A percentile compares a stretch with the other conserved stretches of the same genome.
Evolutionary conservation across 2,113 vertebrate genomes (phyloP).

Genomic region (Nothoprocta perdicaria): DNA sequence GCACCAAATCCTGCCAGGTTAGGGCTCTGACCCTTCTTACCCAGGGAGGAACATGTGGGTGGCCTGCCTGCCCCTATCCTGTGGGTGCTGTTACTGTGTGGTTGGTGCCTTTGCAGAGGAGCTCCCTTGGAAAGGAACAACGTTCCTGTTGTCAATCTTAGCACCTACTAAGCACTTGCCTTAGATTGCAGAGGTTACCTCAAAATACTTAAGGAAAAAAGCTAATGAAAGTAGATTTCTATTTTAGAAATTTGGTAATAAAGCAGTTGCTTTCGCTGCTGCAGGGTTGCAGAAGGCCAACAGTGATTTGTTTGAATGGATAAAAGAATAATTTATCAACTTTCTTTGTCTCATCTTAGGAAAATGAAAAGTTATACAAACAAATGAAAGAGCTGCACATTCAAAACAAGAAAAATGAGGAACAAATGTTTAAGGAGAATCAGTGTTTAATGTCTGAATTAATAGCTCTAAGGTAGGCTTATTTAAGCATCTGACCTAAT

Average conservation of each 20-base stretch:
- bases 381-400: slow-evolving; percentile 89
- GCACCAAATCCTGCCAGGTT: background rate
- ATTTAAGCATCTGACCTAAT: slow-evolving; percentile 11
- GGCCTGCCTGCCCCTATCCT: background rate
- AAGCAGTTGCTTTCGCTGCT: background rate
- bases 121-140: background rate
- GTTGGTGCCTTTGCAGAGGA: background rate
- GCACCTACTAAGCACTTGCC: background rate
- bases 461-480: slow-evolving; percentile 80
- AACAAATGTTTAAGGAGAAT: slow-evolving; percentile 93
- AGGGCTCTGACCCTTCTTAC: background rate
- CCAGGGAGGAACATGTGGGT: background rate
- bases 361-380: slow-evolving; percentile 90
- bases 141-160: background rate
- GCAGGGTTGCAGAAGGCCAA: background rate
- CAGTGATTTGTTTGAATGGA: background rate
- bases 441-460: slow-evolving; percentile 86
- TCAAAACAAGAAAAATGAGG: slow-evolving; percentile 86
- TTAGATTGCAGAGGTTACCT: background rate
- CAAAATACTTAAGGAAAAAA: background rate
- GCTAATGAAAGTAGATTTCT: background rate
- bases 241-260: background rate
- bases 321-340: background rate
- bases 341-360: slow-evolving; percentile 74
- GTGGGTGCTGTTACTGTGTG: background rate